Conservation (phyloP, 2,113 vertebrate genomes). For the Tapirus terrestris region DNA sequence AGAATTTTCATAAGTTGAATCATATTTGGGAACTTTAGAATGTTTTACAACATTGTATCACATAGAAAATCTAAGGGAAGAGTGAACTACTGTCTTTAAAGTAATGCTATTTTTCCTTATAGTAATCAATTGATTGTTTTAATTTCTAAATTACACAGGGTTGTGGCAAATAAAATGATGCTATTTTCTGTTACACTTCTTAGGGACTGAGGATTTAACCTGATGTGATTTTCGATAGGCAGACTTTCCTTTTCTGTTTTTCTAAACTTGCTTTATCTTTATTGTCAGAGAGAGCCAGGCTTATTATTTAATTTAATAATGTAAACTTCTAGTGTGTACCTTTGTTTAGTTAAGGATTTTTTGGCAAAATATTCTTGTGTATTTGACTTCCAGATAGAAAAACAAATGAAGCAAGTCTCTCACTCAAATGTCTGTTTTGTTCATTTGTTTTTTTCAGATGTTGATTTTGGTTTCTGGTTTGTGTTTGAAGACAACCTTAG, state of each 20-base stretch:
- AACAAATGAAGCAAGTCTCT: conserved; percentile 1
- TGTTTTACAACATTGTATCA: neutral
- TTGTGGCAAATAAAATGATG: neutral
- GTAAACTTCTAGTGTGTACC: neutral
- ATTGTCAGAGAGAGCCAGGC: neutral
- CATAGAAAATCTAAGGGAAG: neutral
- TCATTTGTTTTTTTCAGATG: neutral
- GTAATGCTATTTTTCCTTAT: neutral
- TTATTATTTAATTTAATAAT: conserved; percentile 51
- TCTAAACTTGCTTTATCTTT: conserved; percentile 23
- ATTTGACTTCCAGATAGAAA: conserved; percentile 47
- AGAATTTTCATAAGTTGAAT: neutral
- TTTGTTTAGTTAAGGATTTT: conserved; percentile 41
- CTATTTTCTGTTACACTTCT: neutral
- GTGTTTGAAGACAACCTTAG: neutral
- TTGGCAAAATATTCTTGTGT: neutral
- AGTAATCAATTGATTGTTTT: neutral
- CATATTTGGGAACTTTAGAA: neutral
- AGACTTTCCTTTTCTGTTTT: neutral
- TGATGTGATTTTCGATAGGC: conserved; percentile 34
- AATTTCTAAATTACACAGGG: neutral
- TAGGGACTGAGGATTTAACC: neutral
- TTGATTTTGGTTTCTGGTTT: conserved; percentile 4
- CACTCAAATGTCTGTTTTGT: neutral
- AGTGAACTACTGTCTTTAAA: neutral